Evolutionary conservation across 2,113 vertebrate genomes (phyloP).

Genomic region (Phodopus roborovskii): DNA sequence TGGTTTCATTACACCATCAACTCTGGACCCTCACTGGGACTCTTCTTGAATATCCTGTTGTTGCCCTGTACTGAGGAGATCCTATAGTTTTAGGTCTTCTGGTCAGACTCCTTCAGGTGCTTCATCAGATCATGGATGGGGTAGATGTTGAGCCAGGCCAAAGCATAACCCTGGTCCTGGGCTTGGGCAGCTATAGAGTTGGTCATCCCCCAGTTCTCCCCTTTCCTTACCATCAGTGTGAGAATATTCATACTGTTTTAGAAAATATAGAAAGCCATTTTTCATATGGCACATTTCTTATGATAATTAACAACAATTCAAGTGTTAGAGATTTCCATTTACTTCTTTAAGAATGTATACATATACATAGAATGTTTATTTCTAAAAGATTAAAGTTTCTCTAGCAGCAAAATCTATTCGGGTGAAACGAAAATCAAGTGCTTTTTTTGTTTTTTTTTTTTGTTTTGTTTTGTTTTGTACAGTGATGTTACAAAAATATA

Average conservation of each 20-base stretch:
- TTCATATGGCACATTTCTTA: not conserved
- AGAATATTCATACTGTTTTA: not conserved
- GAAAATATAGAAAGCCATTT: conserved; percentile 24
- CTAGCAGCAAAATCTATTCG: conserved; percentile 6
- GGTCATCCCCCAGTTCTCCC: not conserved
- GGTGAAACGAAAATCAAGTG: not conserved
- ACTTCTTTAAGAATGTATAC: not conserved
- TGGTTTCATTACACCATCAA: not conserved
- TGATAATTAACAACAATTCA: not conserved
- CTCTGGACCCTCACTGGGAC: not conserved
- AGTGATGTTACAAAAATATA: not conserved
- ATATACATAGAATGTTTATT: not conserved
- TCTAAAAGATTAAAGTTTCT: conserved; percentile 9
- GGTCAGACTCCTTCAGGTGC: not conserved
- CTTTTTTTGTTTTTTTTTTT: not conserved
- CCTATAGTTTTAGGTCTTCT: not conserved
- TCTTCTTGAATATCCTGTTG: not conserved
- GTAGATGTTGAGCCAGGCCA: not conserved
- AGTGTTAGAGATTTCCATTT: not conserved
- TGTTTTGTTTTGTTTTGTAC: not conserved
- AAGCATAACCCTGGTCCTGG: not conserved
- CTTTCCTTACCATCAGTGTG: not conserved
- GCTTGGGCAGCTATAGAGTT: not conserved
- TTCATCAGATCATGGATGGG: not conserved
- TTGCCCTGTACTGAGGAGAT: not conserved